These are phyloP conservation scores for Spilosoma lubricipeda DNA, from an alignment of 2,888 invertebrate genomes.

Conservation along the genomic window DNA sequence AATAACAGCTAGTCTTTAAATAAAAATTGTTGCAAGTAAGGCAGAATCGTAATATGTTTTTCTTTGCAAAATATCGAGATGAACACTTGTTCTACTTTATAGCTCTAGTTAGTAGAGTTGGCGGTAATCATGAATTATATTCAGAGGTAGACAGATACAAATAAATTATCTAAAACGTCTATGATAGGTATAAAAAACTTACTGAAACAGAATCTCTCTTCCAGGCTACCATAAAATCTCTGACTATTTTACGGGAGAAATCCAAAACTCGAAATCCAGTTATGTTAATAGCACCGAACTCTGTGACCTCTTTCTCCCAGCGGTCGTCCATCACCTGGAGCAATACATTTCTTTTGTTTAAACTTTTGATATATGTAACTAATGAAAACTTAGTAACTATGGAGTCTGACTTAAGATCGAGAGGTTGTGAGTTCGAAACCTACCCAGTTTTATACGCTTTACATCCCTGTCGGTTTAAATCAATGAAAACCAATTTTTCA, in stretches of 20 bases:
- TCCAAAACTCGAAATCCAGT: constrained; percentile 98
- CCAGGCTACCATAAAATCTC: constrained; percentile 94
- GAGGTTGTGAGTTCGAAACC: not conserved
- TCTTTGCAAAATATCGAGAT: too few species aligned
- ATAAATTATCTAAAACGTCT: too few species aligned
- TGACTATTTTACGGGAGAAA: constrained; percentile 90
- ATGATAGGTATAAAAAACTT: constrained; percentile 60
- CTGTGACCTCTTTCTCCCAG: constrained; percentile 96
- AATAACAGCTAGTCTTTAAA: too few species aligned
- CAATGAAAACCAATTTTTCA: too few species aligned
- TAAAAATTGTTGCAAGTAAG: too few species aligned
- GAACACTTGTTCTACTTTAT: too few species aligned
- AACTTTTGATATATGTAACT: constrained; percentile 14
- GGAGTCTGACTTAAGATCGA: not conserved
- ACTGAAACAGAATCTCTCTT: constrained; percentile 93
- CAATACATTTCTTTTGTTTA: constrained; percentile 31
- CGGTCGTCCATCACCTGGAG: constrained; percentile 97
- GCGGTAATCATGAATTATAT: too few species aligned
- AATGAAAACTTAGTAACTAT: not conserved
- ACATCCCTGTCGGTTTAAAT: too few species aligned
- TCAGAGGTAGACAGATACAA: too few species aligned
- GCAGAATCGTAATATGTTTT: too few species aligned
- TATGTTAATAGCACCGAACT: constrained; percentile 98
- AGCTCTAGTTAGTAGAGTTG: too few species aligned
- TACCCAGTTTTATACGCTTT: not conserved